Evolutionary conservation across 2,113 vertebrate species (phyloP).

Genomic region (Dinomys branickii): DNA sequence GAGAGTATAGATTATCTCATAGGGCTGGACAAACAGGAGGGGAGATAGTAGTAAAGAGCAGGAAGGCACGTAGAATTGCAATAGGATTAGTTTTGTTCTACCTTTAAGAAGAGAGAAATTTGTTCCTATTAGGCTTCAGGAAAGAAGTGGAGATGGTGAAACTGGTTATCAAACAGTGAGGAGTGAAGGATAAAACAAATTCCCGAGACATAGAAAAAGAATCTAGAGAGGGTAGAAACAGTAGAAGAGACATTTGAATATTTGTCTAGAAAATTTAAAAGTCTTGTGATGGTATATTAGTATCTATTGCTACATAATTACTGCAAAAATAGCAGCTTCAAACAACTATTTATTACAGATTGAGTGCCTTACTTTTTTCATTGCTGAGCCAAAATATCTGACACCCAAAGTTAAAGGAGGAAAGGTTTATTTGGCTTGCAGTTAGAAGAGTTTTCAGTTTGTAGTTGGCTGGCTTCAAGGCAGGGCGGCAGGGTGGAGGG

Average conservation of each 20-base stretch:
- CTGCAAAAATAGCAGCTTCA: background rate
- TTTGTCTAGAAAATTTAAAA: background rate
- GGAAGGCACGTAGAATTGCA: background rate
- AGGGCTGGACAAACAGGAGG: background rate
- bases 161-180: background rate
- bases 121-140: background rate
- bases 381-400: background rate
- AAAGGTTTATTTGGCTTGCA: background rate
- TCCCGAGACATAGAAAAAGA: background rate
- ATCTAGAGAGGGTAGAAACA: background rate
- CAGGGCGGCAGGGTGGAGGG: background rate
- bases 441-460: background rate
- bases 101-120: background rate
- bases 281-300: background rate
- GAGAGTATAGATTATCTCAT: background rate
- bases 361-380: background rate
- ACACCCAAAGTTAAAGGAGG: background rate
- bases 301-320: background rate
- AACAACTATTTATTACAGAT: background rate
- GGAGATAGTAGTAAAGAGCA: background rate
- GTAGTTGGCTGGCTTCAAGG: background rate
- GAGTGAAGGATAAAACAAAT: background rate
- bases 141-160: background rate
- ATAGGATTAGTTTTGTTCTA: background rate
- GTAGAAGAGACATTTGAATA: background rate